A percentile compares a stretch with the other conserved stretches of the same genome.
These are phyloP conservation scores for Raja brachyura DNA, from an alignment of 2,113 vertebrate genomes.

Conservation along the genomic window DNA sequence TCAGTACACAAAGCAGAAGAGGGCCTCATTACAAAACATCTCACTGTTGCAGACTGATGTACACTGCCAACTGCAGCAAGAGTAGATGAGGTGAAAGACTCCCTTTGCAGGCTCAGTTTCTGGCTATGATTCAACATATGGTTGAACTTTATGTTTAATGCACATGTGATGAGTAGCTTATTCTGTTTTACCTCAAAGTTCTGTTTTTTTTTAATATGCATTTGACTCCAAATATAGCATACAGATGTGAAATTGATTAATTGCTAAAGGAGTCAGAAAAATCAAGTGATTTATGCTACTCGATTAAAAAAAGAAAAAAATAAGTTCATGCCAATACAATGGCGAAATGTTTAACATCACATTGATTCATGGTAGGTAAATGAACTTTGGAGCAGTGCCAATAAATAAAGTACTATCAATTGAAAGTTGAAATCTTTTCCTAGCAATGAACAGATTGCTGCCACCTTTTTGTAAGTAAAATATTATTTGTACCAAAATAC, in stretches of 20 bases:
- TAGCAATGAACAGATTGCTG: neutral
- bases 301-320: neutral
- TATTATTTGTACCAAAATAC: neutral
- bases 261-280: neutral
- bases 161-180: neutral
- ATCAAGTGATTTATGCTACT: neutral
- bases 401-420: neutral
- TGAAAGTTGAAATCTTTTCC: neutral
- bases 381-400: neutral
- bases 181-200: neutral
- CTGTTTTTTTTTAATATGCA: neutral
- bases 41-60: neutral
- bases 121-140: neutral
- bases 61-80: neutral
- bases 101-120: neutral
- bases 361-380: neutral
- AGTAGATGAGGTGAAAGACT: neutral
- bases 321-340: neutral
- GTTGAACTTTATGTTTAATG: neutral
- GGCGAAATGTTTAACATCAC: neutral
- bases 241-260: slow-evolving; percentile 29
- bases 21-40: neutral
- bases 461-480: neutral
- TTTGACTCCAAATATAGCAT: neutral
- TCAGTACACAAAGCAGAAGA: neutral